Percentiles rank a stretch among this genome's conserved stretches.
These are phyloP conservation scores for Anseranas semipalmata DNA, from an alignment of 2,113 vertebrate species.

Conservation along the genomic window DNA sequence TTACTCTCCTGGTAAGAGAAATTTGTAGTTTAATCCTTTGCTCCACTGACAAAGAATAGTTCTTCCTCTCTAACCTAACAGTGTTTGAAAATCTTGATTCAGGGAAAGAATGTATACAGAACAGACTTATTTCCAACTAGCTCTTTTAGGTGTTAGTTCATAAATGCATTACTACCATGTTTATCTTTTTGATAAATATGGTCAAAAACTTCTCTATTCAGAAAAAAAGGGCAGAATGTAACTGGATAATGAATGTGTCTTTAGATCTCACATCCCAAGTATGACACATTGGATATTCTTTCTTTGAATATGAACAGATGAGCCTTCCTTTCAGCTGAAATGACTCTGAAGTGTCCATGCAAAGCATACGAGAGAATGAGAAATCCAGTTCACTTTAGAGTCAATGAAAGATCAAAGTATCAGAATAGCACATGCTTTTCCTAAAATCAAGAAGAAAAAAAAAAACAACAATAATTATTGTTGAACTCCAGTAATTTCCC, in stretches of 20 bases:
- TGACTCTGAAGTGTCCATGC: background rate
- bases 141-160: background rate
- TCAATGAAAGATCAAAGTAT: background rate
- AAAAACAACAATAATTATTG: background rate
- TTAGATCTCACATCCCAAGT: background rate
- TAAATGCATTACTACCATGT: background rate
- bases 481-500: background rate
- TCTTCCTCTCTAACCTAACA: background rate
- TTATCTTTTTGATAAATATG: background rate
- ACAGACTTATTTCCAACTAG: background rate
- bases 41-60: background rate
- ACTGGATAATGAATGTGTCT: background rate
- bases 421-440: background rate
- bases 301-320: background rate
- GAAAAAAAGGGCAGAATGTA: background rate
- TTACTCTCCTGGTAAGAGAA: background rate
- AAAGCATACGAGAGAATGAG: background rate
- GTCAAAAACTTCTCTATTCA: background rate
- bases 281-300: background rate
- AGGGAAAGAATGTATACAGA: background rate
- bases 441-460: background rate
- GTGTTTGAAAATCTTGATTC: background rate
- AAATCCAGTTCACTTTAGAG: background rate
- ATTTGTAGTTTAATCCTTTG: background rate
- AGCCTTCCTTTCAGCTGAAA: background rate